phyloP scores from a whole-genome alignment of 2,888 invertebrate genomes.

The Tupiocoris notatus region DNA sequence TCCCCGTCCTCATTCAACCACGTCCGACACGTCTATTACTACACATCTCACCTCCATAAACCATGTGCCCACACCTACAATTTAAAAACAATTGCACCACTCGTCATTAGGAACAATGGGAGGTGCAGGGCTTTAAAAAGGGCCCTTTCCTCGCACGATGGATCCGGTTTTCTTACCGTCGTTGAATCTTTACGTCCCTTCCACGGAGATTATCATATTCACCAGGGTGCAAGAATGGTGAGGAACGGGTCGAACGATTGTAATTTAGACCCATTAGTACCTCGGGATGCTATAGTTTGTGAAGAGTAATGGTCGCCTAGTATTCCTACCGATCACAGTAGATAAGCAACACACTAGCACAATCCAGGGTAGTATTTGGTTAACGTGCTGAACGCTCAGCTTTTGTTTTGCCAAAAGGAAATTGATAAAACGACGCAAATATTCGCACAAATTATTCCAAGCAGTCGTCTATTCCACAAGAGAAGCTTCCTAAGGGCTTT shows the following conservation, averaged over 20 bases:
- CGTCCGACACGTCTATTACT: constrained; percentile 26
- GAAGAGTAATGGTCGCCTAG: background rate
- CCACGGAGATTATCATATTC: background rate
- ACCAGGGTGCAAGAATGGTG: background rate
- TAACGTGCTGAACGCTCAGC: too few relatives aligned
- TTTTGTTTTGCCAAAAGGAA: too few relatives aligned
- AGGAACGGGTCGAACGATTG: background rate
- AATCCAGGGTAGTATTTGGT: too few relatives aligned
- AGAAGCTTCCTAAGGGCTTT: too few relatives aligned
- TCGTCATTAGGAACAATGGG: constrained; percentile 41
- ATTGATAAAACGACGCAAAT: too few relatives aligned
- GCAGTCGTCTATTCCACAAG: too few relatives aligned
- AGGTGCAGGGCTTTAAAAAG: background rate
- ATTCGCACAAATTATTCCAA: too few relatives aligned
- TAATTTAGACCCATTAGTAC: background rate
- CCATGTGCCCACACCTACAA: constrained; percentile 38
- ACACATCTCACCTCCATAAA: constrained; percentile 37
- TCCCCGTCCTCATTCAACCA: background rate
- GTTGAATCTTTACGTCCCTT: background rate
- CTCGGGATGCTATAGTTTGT: background rate
- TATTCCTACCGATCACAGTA: too few relatives aligned
- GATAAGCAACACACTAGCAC: too few relatives aligned
- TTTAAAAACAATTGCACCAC: constrained; percentile 38
- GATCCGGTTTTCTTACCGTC: background rate
- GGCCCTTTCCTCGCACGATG: background rate